phyloP scores from a whole-genome alignment of 2,888 invertebrate species.

The Mimas tiliae region DNA sequence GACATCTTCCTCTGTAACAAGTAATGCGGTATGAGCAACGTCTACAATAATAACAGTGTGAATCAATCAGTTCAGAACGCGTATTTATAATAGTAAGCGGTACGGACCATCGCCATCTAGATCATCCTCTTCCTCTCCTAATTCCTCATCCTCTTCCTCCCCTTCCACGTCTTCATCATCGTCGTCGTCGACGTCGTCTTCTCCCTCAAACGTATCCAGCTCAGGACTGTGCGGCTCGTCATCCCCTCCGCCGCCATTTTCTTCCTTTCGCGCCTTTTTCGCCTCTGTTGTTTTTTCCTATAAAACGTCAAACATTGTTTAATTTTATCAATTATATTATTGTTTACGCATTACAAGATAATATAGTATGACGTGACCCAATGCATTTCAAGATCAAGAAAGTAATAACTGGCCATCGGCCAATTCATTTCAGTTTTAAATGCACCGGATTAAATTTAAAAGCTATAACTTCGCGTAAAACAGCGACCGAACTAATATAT shows the following conservation, averaged over 20 bases:
- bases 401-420: conserved; percentile 64
- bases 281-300: conserved; percentile 90
- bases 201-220: conserved; percentile 72
- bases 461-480: conserved; percentile 52
- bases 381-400: conserved; percentile 55
- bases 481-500: conserved; percentile 63
- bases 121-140: conserved; percentile 86
- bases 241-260: conserved; percentile 88
- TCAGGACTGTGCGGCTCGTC: conserved; percentile 86
- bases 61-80: not conserved
- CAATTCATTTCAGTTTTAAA: conserved; percentile 58
- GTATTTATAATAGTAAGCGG: not conserved
- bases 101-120: conserved; percentile 80
- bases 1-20: conserved; percentile 81
- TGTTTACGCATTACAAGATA: conserved; percentile 48
- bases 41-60: not conserved
- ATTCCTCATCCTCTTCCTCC: conserved; percentile 87
- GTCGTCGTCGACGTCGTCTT: conserved; percentile 83
- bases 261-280: conserved; percentile 92
- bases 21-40: not conserved
- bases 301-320: conserved; percentile 34
- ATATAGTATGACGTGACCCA: conserved; percentile 43
- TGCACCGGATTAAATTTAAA: conserved; percentile 42
- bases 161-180: conserved; percentile 87
- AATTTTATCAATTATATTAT: conserved; percentile 26